phyloP scores from a whole-genome alignment of 2,888 invertebrate genomes.

The Leucophenga maculata region DNA sequence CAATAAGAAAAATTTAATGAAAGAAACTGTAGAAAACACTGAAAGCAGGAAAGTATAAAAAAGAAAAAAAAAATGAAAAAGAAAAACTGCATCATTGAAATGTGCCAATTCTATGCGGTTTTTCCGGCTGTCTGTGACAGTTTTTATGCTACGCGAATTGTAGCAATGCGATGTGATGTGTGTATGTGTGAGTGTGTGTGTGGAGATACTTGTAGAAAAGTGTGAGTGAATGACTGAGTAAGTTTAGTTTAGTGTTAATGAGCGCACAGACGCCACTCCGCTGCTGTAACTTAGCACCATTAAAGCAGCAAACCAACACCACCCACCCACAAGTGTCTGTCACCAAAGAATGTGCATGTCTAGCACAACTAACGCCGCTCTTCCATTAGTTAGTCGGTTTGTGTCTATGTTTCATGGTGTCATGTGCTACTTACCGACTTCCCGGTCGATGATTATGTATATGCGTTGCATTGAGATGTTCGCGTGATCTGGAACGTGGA shows the following conservation, averaged over 20 bases:
- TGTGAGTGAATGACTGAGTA: conserved; percentile 17
- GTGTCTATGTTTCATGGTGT: background rate
- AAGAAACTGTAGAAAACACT: too few relatives aligned
- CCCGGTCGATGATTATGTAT: conserved; percentile 78
- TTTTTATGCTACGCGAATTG: conserved; percentile 10
- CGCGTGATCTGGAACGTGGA: conserved; percentile 85
- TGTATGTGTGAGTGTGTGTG: conserved; percentile 18
- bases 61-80: too few relatives aligned
- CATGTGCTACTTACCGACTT: conserved; percentile 77
- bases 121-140: conserved; percentile 30
- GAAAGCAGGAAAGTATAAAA: too few relatives aligned
- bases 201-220: too few relatives aligned
- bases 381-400: conserved; percentile 25
- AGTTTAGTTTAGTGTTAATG: conserved; percentile 9
- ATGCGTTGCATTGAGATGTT: conserved; percentile 74
- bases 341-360: background rate
- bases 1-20: too few relatives aligned
- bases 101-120: conserved; percentile 15
- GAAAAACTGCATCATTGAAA: conserved; percentile 23
- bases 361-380: conserved; percentile 7
- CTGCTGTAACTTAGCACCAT: background rate
- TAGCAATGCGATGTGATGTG: conserved; percentile 18
- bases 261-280: background rate
- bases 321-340: background rate
- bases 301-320: background rate